Conservation (phyloP, 1,140 invertebrate genomes). For the Drosophila suzukii region DNA sequence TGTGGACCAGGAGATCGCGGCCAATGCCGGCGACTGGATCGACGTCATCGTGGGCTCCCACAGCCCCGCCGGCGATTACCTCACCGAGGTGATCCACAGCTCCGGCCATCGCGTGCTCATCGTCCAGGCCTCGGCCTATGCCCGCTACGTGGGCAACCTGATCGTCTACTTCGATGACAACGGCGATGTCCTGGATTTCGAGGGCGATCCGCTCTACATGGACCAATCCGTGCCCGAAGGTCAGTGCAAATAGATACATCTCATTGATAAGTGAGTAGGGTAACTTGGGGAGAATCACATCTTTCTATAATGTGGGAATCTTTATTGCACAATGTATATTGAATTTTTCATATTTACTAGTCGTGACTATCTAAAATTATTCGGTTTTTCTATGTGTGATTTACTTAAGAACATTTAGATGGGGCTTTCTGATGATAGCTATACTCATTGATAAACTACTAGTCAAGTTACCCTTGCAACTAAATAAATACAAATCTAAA, state of each 20-base stretch:
- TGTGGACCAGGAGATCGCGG: conserved; percentile 90
- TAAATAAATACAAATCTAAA: no score
- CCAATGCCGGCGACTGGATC: conserved; percentile 87
- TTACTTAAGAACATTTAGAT: neutral
- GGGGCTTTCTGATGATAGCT: neutral
- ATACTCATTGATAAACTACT: no score
- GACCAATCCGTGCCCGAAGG: conserved; percentile 87
- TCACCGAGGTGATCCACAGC: conserved; percentile 87
- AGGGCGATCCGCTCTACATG: conserved; percentile 91
- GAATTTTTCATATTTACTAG: no score
- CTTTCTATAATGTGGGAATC: no score
- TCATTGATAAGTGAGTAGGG: neutral
- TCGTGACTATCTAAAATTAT: no score
- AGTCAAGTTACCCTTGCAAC: no score
- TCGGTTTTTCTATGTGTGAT: neutral
- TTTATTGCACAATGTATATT: no score
- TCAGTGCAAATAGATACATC: conserved; percentile 73
- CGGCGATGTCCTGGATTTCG: conserved; percentile 89
- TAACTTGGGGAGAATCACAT: no score
- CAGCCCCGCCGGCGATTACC: conserved; percentile 87
- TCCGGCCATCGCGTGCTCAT: conserved; percentile 87
- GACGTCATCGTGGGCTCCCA: conserved; percentile 95
- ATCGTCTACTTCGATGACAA: conserved; percentile 90
- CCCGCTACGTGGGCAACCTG: conserved; percentile 91
- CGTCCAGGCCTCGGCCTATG: conserved; percentile 89